Conservation (phyloP, 2,888 invertebrate genomes). For the Morpho helenor region DNA sequence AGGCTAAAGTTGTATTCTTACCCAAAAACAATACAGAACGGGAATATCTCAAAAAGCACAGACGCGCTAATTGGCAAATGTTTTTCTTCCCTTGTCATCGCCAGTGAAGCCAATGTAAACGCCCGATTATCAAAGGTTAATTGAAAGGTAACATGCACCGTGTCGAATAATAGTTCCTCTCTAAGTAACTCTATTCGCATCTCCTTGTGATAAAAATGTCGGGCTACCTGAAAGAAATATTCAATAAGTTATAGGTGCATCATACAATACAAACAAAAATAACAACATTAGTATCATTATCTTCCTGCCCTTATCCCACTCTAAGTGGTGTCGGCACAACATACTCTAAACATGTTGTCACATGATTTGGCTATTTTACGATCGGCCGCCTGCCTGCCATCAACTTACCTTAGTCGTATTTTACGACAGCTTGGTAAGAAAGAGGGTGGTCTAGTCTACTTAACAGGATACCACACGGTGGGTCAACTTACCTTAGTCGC, state of each 20-base stretch:
- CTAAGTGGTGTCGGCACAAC: too few species aligned
- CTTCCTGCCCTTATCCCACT: too few species aligned
- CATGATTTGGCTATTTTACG: too few species aligned
- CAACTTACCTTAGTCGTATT: too few species aligned
- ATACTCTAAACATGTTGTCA: too few species aligned
- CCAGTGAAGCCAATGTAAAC: slow-evolving; percentile 89
- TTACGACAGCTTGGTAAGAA: too few species aligned
- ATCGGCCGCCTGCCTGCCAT: too few species aligned
- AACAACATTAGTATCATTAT: too few species aligned
- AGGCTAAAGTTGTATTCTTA: slow-evolving; percentile 52
- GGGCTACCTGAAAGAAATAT: slow-evolving; percentile 84
- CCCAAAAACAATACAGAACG: slow-evolving; percentile 98
- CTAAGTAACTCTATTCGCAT: slow-evolving; percentile 93
- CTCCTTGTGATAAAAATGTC: slow-evolving; percentile 96
- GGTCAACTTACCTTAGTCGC: too few species aligned
- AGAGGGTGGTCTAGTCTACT: too few species aligned
- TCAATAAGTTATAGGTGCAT: too few species aligned
- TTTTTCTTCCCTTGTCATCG: slow-evolving; percentile 93
- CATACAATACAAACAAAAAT: neutral
- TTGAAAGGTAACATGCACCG: slow-evolving; percentile 96
- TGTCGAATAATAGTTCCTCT: slow-evolving; percentile 92
- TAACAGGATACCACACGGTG: too few species aligned
- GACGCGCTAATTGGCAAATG: slow-evolving; percentile 93
- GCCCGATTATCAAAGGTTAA: slow-evolving; percentile 96
- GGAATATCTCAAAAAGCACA: slow-evolving; percentile 97